A percentile compares a stretch with the other conserved stretches of the same genome.
phyloP scores from a whole-genome alignment of 2,113 vertebrate species.

The Chionis minor region DNA sequence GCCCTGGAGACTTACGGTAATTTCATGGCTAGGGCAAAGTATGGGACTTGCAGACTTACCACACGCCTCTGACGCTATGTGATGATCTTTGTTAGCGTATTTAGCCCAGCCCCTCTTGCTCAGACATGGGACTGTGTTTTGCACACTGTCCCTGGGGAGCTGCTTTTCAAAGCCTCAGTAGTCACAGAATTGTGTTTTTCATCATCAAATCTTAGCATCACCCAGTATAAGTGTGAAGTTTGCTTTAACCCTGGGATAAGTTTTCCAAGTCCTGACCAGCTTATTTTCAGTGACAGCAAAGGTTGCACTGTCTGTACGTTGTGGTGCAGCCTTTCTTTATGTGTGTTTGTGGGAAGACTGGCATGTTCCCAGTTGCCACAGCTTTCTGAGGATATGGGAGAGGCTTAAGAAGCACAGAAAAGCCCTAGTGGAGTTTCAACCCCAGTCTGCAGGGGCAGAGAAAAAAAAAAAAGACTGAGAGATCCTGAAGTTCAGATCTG shows the following conservation, averaged over 20 bases:
- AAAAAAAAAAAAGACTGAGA: background rate
- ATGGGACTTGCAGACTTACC: background rate
- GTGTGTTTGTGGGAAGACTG: background rate
- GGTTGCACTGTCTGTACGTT: background rate
- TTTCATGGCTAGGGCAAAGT: background rate
- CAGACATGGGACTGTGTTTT: background rate
- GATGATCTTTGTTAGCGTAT: fast-evolving
- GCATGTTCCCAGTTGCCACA: background rate
- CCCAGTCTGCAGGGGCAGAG: background rate
- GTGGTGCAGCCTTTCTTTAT: background rate
- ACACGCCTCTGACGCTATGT: fast-evolving
- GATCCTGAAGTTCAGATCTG: background rate
- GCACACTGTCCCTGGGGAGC: background rate
- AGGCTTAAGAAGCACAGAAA: background rate
- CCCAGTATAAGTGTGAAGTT: fast-evolving
- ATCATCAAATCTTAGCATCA: background rate
- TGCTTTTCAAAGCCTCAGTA: background rate
- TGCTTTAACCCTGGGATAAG: background rate
- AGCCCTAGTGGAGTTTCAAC: background rate
- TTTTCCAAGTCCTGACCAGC: background rate
- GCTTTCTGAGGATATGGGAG: background rate
- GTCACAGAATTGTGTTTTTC: background rate
- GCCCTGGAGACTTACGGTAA: background rate
- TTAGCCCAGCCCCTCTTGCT: fast-evolving
- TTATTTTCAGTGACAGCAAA: background rate